Conservation (phyloP, 2,113 vertebrate species). For the Tragelaphus strepsiceros region DNA sequence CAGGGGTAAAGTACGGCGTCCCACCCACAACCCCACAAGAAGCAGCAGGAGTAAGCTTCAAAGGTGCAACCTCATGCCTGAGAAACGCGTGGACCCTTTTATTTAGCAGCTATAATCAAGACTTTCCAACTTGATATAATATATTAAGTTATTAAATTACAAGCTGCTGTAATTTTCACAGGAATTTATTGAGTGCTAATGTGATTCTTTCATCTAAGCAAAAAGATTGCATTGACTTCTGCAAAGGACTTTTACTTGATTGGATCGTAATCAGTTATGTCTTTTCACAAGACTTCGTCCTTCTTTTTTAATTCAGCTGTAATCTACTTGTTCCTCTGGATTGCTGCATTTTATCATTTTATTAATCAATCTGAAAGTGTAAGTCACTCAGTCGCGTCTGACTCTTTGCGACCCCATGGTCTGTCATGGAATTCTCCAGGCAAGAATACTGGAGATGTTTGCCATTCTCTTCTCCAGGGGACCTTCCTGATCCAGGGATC, state of each 20-base stretch:
- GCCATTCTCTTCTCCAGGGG: neutral
- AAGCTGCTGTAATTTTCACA: constrained; percentile 81
- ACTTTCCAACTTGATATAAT: constrained; percentile 75
- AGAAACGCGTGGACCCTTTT: constrained; percentile 72
- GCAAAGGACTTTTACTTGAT: constrained; percentile 83
- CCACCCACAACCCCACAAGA: fast-evolving
- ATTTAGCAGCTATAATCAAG: constrained; percentile 76
- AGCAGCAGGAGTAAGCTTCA: constrained; percentile 41
- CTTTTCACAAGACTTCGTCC: constrained; percentile 73
- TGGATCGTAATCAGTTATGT: constrained; percentile 85
- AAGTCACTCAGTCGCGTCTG: neutral
- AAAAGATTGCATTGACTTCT: constrained; percentile 82
- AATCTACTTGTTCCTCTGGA: constrained; percentile 79
- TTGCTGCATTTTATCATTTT: constrained; percentile 79
- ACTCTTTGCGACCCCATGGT: neutral
- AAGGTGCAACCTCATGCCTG: constrained; percentile 40
- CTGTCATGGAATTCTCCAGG: neutral
- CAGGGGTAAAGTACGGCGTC: neutral
- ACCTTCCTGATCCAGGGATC: neutral
- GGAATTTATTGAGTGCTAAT: constrained; percentile 85
- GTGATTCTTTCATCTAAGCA: constrained; percentile 82
- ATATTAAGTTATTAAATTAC: constrained; percentile 82
- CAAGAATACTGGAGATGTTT: neutral
- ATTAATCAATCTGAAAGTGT: constrained; percentile 74
- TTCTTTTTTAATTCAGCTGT: constrained; percentile 77